These are phyloP conservation scores for Epiblema foenella DNA, from an alignment of 2,888 invertebrate genomes.

Conservation along the genomic window DNA sequence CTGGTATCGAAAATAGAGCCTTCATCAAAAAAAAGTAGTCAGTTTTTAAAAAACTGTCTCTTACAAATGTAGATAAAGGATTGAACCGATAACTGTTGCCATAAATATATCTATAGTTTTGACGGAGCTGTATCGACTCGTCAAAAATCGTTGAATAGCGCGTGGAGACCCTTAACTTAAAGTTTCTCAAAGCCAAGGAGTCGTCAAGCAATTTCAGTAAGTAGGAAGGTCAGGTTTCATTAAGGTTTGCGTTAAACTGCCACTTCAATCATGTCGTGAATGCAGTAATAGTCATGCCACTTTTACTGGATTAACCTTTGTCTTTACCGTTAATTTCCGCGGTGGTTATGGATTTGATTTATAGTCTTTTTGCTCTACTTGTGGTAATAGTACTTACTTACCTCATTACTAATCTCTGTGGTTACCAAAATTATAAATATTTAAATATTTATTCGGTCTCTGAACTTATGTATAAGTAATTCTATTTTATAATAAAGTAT, in stretches of 20 bases:
- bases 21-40: no score
- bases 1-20: no score
- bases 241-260: slow-evolving; percentile 56
- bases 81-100: no score
- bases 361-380: background rate
- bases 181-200: slow-evolving; percentile 55
- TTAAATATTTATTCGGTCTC: background rate
- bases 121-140: no score
- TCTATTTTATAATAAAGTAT: no score
- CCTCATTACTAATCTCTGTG: background rate
- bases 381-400: background rate
- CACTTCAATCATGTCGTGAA: slow-evolving; percentile 50
- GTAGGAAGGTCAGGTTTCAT: slow-evolving; percentile 71
- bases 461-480: no score
- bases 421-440: no score
- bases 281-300: slow-evolving; percentile 43
- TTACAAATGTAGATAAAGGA: no score
- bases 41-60: no score
- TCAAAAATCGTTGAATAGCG: no score
- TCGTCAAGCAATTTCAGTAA: slow-evolving; percentile 70
- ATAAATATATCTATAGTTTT: no score
- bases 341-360: background rate
- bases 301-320: slow-evolving; percentile 35
- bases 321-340: slow-evolving; percentile 23
- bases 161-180: no score